phyloP scores from a whole-genome alignment of 2,797 vertebrate genomes.

The Rhinophrynus dorsalis region DNA sequence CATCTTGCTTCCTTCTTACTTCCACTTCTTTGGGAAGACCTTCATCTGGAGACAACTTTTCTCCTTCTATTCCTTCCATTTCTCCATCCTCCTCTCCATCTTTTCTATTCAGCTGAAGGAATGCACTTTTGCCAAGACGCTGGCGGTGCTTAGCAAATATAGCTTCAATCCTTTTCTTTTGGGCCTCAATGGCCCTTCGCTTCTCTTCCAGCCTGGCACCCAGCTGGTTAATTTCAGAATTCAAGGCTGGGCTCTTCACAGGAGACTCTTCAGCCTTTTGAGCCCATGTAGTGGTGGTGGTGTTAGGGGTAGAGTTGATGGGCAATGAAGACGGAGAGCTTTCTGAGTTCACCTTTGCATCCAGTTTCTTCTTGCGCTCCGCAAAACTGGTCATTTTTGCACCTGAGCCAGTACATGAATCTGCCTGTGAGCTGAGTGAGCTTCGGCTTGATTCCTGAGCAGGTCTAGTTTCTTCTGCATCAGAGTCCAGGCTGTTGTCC shows the following conservation, averaged over 20 bases:
- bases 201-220: slow-evolving; percentile 87
- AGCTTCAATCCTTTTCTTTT: slow-evolving; percentile 90
- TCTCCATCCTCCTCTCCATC: slow-evolving; percentile 62
- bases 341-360: slow-evolving; percentile 55
- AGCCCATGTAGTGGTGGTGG: slow-evolving; percentile 63
- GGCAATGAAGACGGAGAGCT: slow-evolving; percentile 37
- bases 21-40: slow-evolving; percentile 67
- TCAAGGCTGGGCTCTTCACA: slow-evolving; percentile 75
- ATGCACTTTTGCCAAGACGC: slow-evolving; percentile 85
- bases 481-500: slow-evolving; percentile 80
- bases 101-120: slow-evolving; percentile 84
- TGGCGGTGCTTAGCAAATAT: slow-evolving; percentile 92
- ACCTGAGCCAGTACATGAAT: slow-evolving; percentile 69
- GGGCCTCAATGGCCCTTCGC: slow-evolving; percentile 87
- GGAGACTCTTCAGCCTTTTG: slow-evolving; percentile 71
- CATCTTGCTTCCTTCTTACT: slow-evolving; percentile 35
- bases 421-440: slow-evolving; percentile 51
- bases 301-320: slow-evolving; percentile 56
- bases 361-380: slow-evolving; percentile 82
- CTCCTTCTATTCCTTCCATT: slow-evolving; percentile 6
- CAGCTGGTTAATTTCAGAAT: slow-evolving; percentile 84
- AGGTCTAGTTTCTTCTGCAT: slow-evolving; percentile 69
- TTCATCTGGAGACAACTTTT: slow-evolving; percentile 65
- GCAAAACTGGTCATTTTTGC: slow-evolving; percentile 91
- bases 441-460: slow-evolving; percentile 49